Evolutionary conservation across 2,113 vertebrate species (phyloP), one percentile per base, ranked within the genome.

Genomic region (Campylorhamphus procurvoides): DNA sequence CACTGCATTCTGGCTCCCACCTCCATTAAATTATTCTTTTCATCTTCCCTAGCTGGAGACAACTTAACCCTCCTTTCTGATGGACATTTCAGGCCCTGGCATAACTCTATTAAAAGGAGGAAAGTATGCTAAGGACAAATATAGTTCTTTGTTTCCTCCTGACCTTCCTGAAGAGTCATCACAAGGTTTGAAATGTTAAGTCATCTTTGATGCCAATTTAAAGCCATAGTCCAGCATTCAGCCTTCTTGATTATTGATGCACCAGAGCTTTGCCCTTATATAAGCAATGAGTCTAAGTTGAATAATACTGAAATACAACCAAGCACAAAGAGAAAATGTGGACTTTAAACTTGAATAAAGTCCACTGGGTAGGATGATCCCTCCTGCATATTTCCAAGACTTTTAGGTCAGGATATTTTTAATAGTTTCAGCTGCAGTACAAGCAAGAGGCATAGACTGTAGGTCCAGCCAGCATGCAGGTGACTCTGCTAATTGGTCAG

Each of bases 1-100:
- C 95, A 84, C 93, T 94, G 74, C 92, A 90, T 79, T 90, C 86
- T 91, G 84, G 78, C 86, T 93, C 92, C 96, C 71, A 92, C 94
- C 92, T 97, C 94, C 91, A 69, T 94, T 96, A 95, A 97, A 97
- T 95, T 93, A 95, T 89, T 93, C 68, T 96, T 98, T 97, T 97
- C 91, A 97, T 97, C 95, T 97, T 96, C 68, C 69, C 95, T 79
- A 95, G 97, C 83, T 89, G 55, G 79, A 95, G 94, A 96, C 85
- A 91, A 86, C 95, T 95, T 96, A 92, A 89, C 86, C 80, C 91
- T 96, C 89, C 86, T 89, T 89, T 94, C 94, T 96, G 95, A 79
- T 88, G 94, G 84, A 92, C 91, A 85, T 88, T 93, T 91, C 73
- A 72, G 96, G 88, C 85, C 87, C 76, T 67, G 76, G 92, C 72